Conservation (phyloP, 2,888 invertebrate species). For the Onchidella celtica region DNA sequence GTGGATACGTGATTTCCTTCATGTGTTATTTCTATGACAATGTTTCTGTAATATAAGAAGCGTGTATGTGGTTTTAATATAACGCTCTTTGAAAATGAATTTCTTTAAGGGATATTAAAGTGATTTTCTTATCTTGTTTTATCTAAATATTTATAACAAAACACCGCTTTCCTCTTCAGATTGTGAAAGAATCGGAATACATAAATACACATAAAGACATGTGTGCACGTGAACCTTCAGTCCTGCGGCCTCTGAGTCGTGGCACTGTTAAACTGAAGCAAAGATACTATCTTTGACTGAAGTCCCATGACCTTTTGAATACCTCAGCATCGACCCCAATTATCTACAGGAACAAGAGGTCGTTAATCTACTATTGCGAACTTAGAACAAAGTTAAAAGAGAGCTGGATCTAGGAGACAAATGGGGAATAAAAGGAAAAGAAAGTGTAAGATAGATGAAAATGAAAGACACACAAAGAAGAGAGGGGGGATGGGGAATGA, state of each 20-base stretch:
- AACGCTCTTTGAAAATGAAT: too few species aligned
- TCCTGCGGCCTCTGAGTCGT: constrained; percentile 85
- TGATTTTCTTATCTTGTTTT: too few species aligned
- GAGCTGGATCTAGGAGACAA: not conserved
- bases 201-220: constrained; percentile 39
- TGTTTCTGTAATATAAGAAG: too few species aligned
- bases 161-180: too few species aligned
- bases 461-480: constrained; percentile 5
- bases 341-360: constrained; percentile 87
- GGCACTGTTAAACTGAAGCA: constrained; percentile 86
- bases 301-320: constrained; percentile 86
- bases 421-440: not conserved
- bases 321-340: constrained; percentile 93
- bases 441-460: constrained; percentile 11
- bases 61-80: too few species aligned
- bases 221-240: constrained; percentile 48
- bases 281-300: too few species aligned
- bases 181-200: constrained; percentile 22
- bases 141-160: too few species aligned
- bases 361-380: constrained; percentile 75
- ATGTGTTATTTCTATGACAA: too few species aligned
- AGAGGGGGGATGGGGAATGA: not conserved
- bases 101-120: too few species aligned
- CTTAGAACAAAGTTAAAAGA: not conserved
- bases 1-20: too few species aligned